Evolutionary conservation across 2,797 vertebrate species (phyloP), one percentile per base, ranked within the genome.

Genomic region (Glyptemys insculpta): DNA sequence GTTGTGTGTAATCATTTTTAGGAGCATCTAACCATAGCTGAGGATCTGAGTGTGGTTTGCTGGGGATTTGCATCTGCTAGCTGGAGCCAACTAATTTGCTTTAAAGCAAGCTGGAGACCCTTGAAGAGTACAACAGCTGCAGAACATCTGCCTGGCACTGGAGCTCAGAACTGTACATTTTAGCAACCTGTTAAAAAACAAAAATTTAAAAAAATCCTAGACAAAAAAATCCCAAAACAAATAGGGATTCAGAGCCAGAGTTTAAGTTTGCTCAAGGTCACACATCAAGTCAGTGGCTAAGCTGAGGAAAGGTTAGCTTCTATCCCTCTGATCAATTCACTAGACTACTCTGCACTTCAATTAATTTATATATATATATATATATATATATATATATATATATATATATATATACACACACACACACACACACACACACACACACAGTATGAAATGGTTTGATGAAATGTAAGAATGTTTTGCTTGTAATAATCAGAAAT

Each of bases 81-180:
- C 74, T 54, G 18, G 41, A 72, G 76, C 41, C 83, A 41, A 79
- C 89, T 85, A 2, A 25, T 81, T 91, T 85, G 62, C 89, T 96
- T 96, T 94, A 79, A 85, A 91, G 91, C 83, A 68, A 91, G 88
- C 81, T 52, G 54, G 53, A 84, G 86, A 86, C 87, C 92, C 93
- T 81, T n/a, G 83, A 83, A 79, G 6, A 31, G 89, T 79, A 5
- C 0, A 91, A 88, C 94, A 96, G 94, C 94, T 96, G 94, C 2
- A 1, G 80, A 86, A 92, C 88, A 97, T 94, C 94, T 94, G 93
- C 83, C 93, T 1, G n/a, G 82, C 85, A 74, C 79, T 93, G 79
- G 25, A 34, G 82, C 57, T 89, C 81, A 87, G 49, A 57, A 68
- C 54, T 31, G 53, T 79, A 52, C 8, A 8, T n/a, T 82, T 91